Base-by-base conservation (phyloP, 2,797 vertebrate species). In the Atherinosoma microstoma region DNA sequence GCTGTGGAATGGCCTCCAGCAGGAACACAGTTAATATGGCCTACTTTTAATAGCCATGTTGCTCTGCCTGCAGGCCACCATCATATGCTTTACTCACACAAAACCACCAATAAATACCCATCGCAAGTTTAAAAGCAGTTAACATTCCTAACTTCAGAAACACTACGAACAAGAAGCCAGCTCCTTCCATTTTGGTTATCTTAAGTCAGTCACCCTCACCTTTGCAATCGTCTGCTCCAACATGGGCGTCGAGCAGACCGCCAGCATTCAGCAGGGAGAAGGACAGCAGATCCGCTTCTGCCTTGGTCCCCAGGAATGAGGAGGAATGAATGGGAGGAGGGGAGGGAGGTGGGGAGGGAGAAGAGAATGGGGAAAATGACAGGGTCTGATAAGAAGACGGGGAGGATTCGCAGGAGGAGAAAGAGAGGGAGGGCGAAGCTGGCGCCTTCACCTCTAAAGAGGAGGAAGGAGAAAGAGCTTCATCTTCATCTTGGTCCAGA, bases 401-500 rank as follows among this genome's bases (percentile, higher is more conserved):
- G 73, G 81, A 61, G 36, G 87, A 87, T 57, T 84, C 58, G 1
- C 78, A 86, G 72, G 87, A 91, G 66, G 91, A 92, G 73, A 90
- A 85, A 86, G 89, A 90, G 79, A 88, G 86, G 85, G 89, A 83
- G 74, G 90, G 93, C 36, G 92, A 93, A 80, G 79, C 76, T 71
- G 91, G 83, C 0, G 64, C 82, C 87, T 85, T 90, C 87, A 89
- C 94, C 90, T 91, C 92, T 27, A 92, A 71, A 76, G 85, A 91
- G 71, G 82, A 90, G 83, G 89, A 91, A 79, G 89, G 91, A 89
- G 92, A 94, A 70, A 94, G 91, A 88, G 89, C 84, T 91, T 93
- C 89, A 90, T 94, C 93, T 93, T 95, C 94, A 94, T 94, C 90
- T 86, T 94, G 87, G 88, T 95, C 94, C 94, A 95, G 94, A 93